phyloP scores from a whole-genome alignment of 1,140 invertebrate genomes.

The Sminthurides bifidus region DNA sequence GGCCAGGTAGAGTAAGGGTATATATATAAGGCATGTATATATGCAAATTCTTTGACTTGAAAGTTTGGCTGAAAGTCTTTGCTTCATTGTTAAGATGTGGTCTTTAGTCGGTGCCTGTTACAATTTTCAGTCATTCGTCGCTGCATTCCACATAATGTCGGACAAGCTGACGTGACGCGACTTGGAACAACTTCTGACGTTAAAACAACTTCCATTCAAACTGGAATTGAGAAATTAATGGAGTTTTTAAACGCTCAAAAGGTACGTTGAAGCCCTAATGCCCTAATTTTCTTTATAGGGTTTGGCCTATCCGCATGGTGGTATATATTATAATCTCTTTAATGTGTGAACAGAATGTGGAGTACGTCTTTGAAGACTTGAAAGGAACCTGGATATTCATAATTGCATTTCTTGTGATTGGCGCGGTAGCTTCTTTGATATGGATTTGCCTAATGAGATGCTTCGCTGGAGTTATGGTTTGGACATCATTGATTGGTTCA shows the following conservation, averaged over 20 bases:
- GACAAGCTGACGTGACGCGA: conserved; percentile 4
- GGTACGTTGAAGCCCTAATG: conserved; percentile 22
- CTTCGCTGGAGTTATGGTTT: conserved; percentile 73
- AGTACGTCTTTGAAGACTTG: conserved; percentile 58
- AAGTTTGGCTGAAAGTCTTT: background rate
- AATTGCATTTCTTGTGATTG: conserved; percentile 48
- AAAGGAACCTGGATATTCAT: conserved; percentile 55
- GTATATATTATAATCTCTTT: background rate
- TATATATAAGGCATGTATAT: no score
- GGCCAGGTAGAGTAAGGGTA: no score
- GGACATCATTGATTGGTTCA: conserved; percentile 62
- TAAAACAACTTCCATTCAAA: conserved; percentile 4
- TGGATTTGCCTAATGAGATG: conserved; percentile 83
- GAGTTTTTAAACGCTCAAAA: conserved; percentile 33
- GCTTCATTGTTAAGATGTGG: no score
- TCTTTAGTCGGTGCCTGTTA: no score
- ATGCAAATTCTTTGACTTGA: background rate
- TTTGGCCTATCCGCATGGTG: background rate
- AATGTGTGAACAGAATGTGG: conserved; percentile 23
- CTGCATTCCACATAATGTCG: conserved; percentile 38
- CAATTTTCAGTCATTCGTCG: conserved; percentile 42
- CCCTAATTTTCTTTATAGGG: background rate
- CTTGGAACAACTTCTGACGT: no score
- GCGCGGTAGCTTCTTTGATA: conserved; percentile 61
- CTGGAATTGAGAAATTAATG: conserved; percentile 29